A percentile compares a stretch with the other conserved stretches of the same genome.
Conservation (phyloP, 2,113 vertebrate genomes). For the Taurulus bubalis region DNA sequence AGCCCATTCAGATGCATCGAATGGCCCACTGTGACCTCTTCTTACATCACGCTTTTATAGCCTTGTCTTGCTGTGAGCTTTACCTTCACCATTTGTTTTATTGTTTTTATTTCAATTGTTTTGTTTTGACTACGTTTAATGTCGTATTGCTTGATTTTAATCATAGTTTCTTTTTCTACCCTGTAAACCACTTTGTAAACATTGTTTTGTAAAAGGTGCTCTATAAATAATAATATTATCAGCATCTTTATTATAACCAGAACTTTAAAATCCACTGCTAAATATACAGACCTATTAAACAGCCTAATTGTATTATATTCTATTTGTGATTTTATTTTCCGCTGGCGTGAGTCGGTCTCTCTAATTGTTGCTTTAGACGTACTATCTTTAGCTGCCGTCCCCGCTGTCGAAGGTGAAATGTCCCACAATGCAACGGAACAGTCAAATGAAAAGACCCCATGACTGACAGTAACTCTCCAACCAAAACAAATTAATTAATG, state of each 20-base stretch:
- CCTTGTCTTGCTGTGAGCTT: neutral
- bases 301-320: slow-evolving; percentile 5
- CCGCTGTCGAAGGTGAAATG: neutral
- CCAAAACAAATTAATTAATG: slow-evolving; percentile 4
- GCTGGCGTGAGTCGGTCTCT: neutral
- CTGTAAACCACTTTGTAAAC: neutral
- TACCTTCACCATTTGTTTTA: neutral
- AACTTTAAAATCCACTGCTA: slow-evolving; percentile 10
- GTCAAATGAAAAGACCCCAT: slow-evolving; percentile 18
- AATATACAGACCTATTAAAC: slow-evolving; percentile 7
- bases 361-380: neutral
- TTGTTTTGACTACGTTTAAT: neutral
- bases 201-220: neutral
- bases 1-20: slow-evolving; percentile 38
- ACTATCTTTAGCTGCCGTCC: neutral
- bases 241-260: neutral
- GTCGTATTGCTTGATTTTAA: neutral
- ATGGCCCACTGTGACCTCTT: neutral
- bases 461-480: neutral
- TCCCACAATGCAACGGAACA: slow-evolving; percentile 1
- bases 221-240: neutral
- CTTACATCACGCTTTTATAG: neutral
- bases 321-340: slow-evolving; percentile 8
- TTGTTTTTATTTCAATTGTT: neutral
- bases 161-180: neutral